Conservation (phyloP, 2,888 invertebrate genomes). For the Dorcus hopei region DNA sequence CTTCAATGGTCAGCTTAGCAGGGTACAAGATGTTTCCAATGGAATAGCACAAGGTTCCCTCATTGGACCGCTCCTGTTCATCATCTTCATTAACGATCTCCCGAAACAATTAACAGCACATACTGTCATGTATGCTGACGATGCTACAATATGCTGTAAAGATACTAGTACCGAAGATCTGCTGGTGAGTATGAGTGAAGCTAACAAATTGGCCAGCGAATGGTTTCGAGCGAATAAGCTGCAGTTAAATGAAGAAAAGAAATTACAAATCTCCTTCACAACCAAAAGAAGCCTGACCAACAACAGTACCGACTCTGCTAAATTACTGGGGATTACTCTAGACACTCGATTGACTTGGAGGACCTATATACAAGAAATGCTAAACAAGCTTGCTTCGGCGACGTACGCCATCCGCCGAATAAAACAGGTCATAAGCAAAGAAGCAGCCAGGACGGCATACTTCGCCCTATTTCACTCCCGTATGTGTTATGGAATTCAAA, state of each 20-base stretch:
- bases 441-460: neutral
- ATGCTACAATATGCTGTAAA: no score
- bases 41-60: neutral
- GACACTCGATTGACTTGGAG: slow-evolving; percentile 3
- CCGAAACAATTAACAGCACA: neutral
- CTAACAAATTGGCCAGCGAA: no score
- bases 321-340: neutral
- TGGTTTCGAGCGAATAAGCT: no score
- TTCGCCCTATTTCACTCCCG: neutral
- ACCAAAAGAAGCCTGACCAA: neutral
- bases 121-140: no score
- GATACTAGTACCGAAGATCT: no score
- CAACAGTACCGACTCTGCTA: neutral
- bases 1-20: neutral
- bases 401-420: neutral
- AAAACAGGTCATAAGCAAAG: neutral
- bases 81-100: neutral
- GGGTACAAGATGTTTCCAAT: neutral
- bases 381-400: neutral
- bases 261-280: neutral
- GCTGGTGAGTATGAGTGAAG: no score
- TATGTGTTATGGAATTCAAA: neutral
- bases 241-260: neutral
- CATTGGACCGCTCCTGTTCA: neutral
- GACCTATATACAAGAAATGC: neutral